phyloP scores from a whole-genome alignment of 2,113 vertebrate genomes.

The human (Homo sapiens) region GRCh38 chr14:51294001-51294500 shows the following conservation, averaged over 20 bases:
- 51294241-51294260: neutral
- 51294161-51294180: neutral
- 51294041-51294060: neutral
- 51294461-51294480: neutral
- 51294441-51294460: neutral
- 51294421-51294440: neutral
- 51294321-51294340: neutral
- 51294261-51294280: neutral
- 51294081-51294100: neutral
- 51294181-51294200: neutral
- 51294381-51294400: neutral
- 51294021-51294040: neutral
- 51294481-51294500: too few species aligned
- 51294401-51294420: neutral
- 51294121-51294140: neutral
- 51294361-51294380: neutral
- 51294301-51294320: neutral
- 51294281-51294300: neutral
- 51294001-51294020: neutral
- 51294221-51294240: neutral
- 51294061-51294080: neutral
- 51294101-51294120: neutral
- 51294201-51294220: neutral
- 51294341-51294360: neutral
- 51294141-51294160: neutral